Evolutionary conservation across 2,113 vertebrate species (phyloP), one percentile per base, ranked within the genome.

Genomic region (Romanogobio albipinnatus): DNA sequence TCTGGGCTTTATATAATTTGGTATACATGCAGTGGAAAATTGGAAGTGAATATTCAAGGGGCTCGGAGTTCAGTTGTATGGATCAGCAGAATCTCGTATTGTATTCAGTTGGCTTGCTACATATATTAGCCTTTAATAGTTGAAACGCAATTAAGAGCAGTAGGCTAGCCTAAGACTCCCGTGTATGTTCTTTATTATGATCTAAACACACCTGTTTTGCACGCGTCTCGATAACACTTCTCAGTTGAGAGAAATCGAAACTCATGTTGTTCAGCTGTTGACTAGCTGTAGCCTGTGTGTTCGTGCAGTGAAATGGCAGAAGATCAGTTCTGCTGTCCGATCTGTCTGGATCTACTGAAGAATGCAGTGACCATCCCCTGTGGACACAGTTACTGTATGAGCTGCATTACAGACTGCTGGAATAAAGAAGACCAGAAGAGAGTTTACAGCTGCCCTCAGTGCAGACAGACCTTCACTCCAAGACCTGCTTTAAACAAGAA

Each of bases 301-400:
- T 17, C 1, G n/a, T 4, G 14, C 14, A 17, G 29, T 24, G 22
- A 1, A 47, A 74, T 75, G 73, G 14, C 45, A 49, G 13, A 51
- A 13, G 47, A 75, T 17, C 73, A 75, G 13, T 75, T 75, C 73
- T 29, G 43, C 45, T 75, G 73, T 75, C 8, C 45, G 1, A 9
- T 75, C 45, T 75, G 73, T 51, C 45, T 51, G n/a, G 45, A 51
- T 24, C 73, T 9, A 26, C 73, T 75, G 73, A 75, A 51, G 73
- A 45, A 75, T 26, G 45, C 73, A 51, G 73, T 75, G 45, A 75
- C 45, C 14, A 75, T 75, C 45, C 13, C 71, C n/a, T 75, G 71
- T 26, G 71, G 71, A 75, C 71, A 75, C 45, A 75, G 71, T 4
- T 75, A 75, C n/a, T 75, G 71, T 26, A 51, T 75, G 71, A 49